phyloP scores from a whole-genome alignment of 2,797 vertebrate genomes.

The Tragelaphus oryx region DNA sequence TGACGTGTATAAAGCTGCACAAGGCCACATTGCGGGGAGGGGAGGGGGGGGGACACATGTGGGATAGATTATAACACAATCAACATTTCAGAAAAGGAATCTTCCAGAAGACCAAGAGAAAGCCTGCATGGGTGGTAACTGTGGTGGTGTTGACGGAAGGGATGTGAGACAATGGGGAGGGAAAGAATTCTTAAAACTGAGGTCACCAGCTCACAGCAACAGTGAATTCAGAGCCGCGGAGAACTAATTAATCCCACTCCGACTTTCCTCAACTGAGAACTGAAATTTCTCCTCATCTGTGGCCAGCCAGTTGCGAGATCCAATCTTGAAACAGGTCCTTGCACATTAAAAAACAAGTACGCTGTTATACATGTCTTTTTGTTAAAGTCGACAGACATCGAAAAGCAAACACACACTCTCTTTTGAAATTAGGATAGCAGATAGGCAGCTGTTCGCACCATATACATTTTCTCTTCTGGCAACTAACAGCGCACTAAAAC shows the following conservation, averaged over 20 bases:
- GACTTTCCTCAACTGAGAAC: neutral
- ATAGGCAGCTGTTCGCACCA: neutral
- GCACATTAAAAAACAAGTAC: neutral
- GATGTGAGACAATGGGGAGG: rapidly evolving
- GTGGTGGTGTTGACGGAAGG: neutral
- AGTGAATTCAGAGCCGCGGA: neutral
- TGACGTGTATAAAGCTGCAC: neutral
- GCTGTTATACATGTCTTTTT: neutral
- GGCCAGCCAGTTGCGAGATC: neutral
- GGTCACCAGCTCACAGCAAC: neutral
- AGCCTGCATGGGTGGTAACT: rapidly evolving
- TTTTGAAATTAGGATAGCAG: neutral
- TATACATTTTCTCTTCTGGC: neutral
- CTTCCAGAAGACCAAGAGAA: neutral
- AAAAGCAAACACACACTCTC: neutral
- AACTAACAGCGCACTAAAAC: neutral
- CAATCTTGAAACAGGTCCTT: neutral
- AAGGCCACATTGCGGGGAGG: neutral
- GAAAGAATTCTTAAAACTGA: neutral
- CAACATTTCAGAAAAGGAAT: neutral
- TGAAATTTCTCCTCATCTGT: neutral
- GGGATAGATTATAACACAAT: neutral
- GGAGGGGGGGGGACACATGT: neutral
- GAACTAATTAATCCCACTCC: neutral
- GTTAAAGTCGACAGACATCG: neutral